Conservation (phyloP, 2,888 invertebrate genomes). For the Tigriopus californicus region DNA sequence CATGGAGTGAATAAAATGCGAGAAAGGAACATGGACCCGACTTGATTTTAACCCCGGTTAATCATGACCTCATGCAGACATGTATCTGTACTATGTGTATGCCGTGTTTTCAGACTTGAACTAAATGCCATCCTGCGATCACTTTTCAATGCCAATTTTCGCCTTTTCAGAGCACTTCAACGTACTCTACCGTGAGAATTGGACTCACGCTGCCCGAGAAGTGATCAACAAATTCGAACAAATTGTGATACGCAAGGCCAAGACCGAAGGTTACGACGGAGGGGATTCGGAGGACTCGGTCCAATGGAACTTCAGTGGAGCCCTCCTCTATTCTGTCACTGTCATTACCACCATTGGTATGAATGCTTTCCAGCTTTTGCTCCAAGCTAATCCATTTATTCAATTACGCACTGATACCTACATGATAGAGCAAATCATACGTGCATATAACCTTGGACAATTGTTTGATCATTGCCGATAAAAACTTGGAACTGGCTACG, state of each 20-base stretch:
- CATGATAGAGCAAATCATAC: too few species aligned
- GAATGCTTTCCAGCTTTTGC: too few species aligned
- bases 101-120: neutral
- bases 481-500: too few species aligned
- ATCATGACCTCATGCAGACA: too few species aligned
- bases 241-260: constrained; percentile 51
- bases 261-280: constrained; percentile 29
- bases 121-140: neutral
- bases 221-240: constrained; percentile 26
- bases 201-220: constrained; percentile 24
- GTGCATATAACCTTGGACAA: too few species aligned
- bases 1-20: too few species aligned
- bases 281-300: constrained; percentile 23
- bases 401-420: too few species aligned
- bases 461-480: too few species aligned
- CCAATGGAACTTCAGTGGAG: constrained; percentile 65
- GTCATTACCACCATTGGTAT: constrained; percentile 70
- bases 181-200: constrained; percentile 41
- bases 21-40: too few species aligned
- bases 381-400: too few species aligned
- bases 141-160: neutral
- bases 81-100: too few species aligned
- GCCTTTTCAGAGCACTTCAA: constrained; percentile 47
- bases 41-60: too few species aligned
- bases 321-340: constrained; percentile 62